A percentile compares a stretch with the other conserved stretches of the same genome.
These are phyloP conservation scores for Boloria selene DNA, from an alignment of 2,888 invertebrate genomes.

Conservation along the genomic window DNA sequence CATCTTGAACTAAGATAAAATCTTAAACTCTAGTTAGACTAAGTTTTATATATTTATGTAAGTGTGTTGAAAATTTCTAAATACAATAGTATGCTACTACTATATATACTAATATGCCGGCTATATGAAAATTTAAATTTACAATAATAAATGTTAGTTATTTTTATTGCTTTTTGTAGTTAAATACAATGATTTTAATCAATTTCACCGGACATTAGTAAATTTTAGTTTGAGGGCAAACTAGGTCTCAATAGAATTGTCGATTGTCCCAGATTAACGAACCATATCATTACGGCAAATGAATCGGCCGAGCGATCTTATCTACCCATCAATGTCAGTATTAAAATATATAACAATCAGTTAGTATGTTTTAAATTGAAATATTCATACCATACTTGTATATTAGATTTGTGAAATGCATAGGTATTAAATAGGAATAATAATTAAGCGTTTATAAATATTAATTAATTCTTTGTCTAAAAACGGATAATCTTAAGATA, in stretches of 20 bases:
- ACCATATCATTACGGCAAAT: constrained; percentile 78
- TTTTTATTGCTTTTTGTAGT: neutral
- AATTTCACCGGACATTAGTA: constrained; percentile 59
- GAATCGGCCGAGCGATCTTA: constrained; percentile 71
- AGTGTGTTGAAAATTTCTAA: too few relatives aligned
- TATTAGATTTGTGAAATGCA: neutral
- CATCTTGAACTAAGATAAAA: neutral
- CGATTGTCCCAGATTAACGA: constrained; percentile 79
- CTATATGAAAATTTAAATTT: too few relatives aligned
- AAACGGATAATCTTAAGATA: neutral
- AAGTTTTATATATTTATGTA: too few relatives aligned
- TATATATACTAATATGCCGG: too few relatives aligned
- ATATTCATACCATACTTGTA: constrained; percentile 14
- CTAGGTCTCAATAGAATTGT: constrained; percentile 60
- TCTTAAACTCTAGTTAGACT: neutral
- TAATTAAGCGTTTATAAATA: neutral
- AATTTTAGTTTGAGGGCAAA: constrained; percentile 45
- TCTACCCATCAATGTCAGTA: constrained; percentile 72
- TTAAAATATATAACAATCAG: constrained; percentile 60
- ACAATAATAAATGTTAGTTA: neutral
- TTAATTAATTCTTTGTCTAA: neutral
- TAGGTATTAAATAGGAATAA: too few relatives aligned
- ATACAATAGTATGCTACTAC: too few relatives aligned
- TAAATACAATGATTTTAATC: constrained; percentile 11
- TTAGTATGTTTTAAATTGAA: constrained; percentile 46